These are phyloP conservation scores for Lamellibrachia columna DNA, from an alignment of 2,888 invertebrate species.

Conservation along the genomic window DNA sequence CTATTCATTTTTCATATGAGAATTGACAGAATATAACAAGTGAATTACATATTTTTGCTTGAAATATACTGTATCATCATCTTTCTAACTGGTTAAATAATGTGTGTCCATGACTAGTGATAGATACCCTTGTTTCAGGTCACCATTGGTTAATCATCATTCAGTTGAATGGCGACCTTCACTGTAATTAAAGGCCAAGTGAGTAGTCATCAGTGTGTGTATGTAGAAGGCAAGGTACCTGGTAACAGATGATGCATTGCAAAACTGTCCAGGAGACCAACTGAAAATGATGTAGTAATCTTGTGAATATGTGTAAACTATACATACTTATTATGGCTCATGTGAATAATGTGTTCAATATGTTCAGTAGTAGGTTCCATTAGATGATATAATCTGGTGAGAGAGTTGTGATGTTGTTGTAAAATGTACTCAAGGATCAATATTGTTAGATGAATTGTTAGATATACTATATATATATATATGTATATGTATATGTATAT, in stretches of 20 bases:
- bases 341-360: neutral
- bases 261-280: neutral
- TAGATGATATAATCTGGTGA: neutral
- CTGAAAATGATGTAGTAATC: neutral
- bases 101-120: neutral
- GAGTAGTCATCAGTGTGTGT: neutral
- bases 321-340: neutral
- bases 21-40: no score
- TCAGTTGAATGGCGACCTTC: conserved; percentile 6
- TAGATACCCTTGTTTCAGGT: neutral
- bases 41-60: neutral
- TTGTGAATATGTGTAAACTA: conserved; percentile 7
- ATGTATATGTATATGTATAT: no score
- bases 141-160: conserved; percentile 9
- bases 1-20: no score
- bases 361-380: neutral
- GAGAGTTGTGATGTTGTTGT: neutral
- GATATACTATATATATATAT: no score
- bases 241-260: neutral
- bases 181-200: neutral
- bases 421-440: neutral
- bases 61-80: neutral
- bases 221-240: neutral
- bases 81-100: neutral
- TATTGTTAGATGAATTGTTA: neutral